Evolutionary conservation across 2,888 invertebrate species (phyloP).

Genomic region (Ceriagrion tenellum): DNA sequence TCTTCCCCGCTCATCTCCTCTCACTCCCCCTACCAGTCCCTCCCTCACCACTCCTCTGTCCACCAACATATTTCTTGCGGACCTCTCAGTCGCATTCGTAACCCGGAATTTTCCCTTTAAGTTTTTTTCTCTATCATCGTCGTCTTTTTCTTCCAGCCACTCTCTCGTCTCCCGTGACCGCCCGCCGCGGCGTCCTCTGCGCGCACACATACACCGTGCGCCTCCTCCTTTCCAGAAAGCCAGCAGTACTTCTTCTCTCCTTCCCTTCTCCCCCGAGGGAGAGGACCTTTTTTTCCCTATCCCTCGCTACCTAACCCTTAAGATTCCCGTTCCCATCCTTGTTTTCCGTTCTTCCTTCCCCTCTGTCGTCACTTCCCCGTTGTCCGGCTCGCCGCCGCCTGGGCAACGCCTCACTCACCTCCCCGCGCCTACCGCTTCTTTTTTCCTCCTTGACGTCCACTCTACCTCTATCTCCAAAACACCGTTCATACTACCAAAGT

Average conservation of each 20-base stretch:
- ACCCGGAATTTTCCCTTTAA: background rate
- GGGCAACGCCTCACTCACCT: background rate
- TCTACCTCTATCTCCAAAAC: background rate
- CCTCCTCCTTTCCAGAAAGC: background rate
- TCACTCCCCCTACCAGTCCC: background rate
- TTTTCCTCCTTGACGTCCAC: background rate
- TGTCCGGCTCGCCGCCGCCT: background rate
- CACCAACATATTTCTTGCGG: slow-evolving; percentile 17
- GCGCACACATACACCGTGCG: background rate
- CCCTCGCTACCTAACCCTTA: background rate
- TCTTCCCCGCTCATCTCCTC: background rate
- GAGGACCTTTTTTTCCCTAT: background rate
- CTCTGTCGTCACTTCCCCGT: background rate
- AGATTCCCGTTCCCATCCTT: background rate
- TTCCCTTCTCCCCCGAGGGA: background rate
- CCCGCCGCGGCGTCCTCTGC: background rate
- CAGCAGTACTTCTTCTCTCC: background rate
- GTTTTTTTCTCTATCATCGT: background rate
- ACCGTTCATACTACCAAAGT: background rate
- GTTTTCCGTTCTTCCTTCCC: background rate
- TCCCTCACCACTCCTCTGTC: background rate
- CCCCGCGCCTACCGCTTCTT: background rate
- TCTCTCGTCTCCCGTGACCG: background rate
- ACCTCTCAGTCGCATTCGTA: slow-evolving; percentile 21
- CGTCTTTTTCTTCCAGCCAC: background rate